Base-by-base conservation (phyloP, 2,797 vertebrate species). In the Rhadinocentrus ornatus region DNA sequence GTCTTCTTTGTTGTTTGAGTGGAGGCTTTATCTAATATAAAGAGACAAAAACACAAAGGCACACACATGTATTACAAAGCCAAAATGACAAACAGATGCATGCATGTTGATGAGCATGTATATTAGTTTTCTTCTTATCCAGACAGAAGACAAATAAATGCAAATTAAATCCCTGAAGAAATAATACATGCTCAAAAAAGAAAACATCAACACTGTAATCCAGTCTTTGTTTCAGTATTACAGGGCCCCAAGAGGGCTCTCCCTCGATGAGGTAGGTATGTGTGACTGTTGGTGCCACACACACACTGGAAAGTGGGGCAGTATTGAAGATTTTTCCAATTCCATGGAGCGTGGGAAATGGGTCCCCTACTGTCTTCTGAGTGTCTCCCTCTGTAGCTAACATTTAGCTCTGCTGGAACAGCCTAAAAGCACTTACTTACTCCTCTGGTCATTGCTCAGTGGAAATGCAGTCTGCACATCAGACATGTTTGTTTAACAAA, bases 261-360 rank as follows among this genome's bases (percentile, higher is more conserved):
- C n/a, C 52, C 64, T 73, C 10, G 4, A 57, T 66, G 56, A 66
- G 68, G 60, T 53, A 50, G 56, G 69, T 76, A 82, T 75, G 54
- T 7, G 3, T 56, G 78, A 84, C 39, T 70, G 82, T 68, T 62
- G 35, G 6, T 66, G 24, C 71, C 71, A 60, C 83, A 84, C 77
- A 83, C 78, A 84, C 72, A 87, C 58, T 86, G 26, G 53, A 34
- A 48, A 61, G 59, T 34, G 63, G 34, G 57, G 54, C 57, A 15
- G 46, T 27, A 64, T 57, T 65, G n/a, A 63, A 60, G 59, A 69
- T 80, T 11, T 63, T 64, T 46, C n/a, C 46, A 62, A 2, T 10
- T 58, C 59, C 13, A 0, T 4, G 34, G 84, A 56, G 64, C 88
- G 75, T 88, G 87, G 81, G 88, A 90, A 89, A 83, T 0, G 22